Conservation (phyloP, 1,140 invertebrate genomes). For the Ostrea denselamellosa region DNA sequence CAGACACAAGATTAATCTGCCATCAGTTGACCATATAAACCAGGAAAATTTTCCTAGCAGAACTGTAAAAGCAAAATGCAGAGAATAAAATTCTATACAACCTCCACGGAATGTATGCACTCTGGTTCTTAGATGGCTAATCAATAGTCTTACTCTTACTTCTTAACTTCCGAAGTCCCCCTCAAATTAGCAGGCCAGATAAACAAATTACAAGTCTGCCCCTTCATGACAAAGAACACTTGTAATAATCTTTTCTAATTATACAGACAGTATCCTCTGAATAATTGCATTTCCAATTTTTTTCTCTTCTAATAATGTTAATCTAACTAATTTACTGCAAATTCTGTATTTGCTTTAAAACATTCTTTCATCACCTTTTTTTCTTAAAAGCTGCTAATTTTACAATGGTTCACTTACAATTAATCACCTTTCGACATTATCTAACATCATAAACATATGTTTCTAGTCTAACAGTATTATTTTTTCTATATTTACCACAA, state of each 20-base stretch:
- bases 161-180: neutral
- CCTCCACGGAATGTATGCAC: neutral
- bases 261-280: neutral
- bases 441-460: too few species aligned
- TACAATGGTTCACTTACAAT: neutral
- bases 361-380: neutral
- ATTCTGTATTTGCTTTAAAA: neutral
- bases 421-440: too few species aligned
- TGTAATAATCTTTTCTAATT: neutral
- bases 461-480: too few species aligned
- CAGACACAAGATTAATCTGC: too few species aligned
- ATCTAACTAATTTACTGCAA: neutral
- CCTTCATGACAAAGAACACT: neutral
- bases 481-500: too few species aligned
- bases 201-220: neutral
- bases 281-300: neutral
- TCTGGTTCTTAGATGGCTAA: neutral
- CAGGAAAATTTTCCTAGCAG: too few species aligned
- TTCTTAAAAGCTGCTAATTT: neutral
- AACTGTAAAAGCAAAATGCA: neutral
- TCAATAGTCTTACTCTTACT: neutral
- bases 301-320: neutral
- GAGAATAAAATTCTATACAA: neutral
- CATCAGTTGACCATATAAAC: too few species aligned
- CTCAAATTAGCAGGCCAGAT: neutral